Evolutionary conservation across 30 jellyfish, hydroid and myxozoan genomes (phyloP).

Genomic region (Aurelia aurita complex sp. Pacific): DNA sequence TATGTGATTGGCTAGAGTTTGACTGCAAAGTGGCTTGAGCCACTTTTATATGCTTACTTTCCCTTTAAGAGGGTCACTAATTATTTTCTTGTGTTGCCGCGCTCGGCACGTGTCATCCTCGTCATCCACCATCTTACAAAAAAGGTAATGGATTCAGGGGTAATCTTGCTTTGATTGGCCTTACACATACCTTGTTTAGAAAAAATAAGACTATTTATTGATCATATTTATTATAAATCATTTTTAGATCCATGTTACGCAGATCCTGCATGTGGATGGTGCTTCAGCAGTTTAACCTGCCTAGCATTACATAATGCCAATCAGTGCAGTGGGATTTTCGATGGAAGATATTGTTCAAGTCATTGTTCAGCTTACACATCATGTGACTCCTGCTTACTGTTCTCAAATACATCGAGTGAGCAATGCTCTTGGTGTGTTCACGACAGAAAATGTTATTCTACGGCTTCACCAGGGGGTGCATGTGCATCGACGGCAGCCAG

Average conservation of each 20-base stretch:
- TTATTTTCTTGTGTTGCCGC: too few species aligned
- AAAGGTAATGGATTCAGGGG: too few species aligned
- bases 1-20: too few species aligned
- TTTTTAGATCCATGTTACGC: slow-evolving; percentile 66
- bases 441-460: slow-evolving; percentile 41
- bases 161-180: too few species aligned
- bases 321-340: slow-evolving; percentile 30
- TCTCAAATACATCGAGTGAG: slow-evolving; percentile 17
- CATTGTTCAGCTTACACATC: slow-evolving; percentile 61
- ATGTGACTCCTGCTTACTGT: slow-evolving; percentile 68
- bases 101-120: too few species aligned
- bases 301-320: slow-evolving; percentile 12
- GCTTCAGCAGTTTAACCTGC: slow-evolving; percentile 55
- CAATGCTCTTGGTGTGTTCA: slow-evolving; percentile 74
- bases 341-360: slow-evolving; percentile 37
- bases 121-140: too few species aligned
- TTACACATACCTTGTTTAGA: too few species aligned
- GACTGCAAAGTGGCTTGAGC: too few species aligned
- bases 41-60: too few species aligned
- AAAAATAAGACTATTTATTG: not conserved
- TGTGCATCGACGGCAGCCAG: slow-evolving; percentile 21
- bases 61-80: too few species aligned
- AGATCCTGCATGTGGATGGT: slow-evolving; percentile 90
- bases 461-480: slow-evolving; percentile 45
- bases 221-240: not conserved